Evolutionary conservation across 2,113 vertebrate species (phyloP), one percentile per base, ranked within the genome.

Genomic region (Meles meles): DNA sequence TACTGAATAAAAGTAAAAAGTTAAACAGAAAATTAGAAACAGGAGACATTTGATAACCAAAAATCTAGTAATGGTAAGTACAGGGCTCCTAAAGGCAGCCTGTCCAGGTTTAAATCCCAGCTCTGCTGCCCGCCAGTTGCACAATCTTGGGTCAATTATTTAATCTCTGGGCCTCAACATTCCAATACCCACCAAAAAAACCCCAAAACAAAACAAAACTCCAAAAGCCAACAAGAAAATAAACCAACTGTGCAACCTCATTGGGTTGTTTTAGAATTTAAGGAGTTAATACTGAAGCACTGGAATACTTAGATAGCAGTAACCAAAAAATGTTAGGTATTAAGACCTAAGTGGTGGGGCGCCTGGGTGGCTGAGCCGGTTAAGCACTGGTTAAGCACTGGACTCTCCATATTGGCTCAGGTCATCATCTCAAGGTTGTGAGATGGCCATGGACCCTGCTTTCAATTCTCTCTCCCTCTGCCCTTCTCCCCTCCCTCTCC

Each of bases 1-100:
- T 44, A 83, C 2, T 76, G n/a, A 84, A 90, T 20, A n/a, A 74
- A 71, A 74, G 47, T 23, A 88, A 47, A 88, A 94, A 83, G 81
- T 83, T 96, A 92, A 85, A 94, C 10, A 90, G 61, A 52, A 96
- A 96, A n/a, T 94, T 87, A 90, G 18, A 89, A 86, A 65, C 89
- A 88, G 52, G 29, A 72, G 31, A 72, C n/a, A 67, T 72, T 14
- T 37, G 13, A 37, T 90, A 77, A 52, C 57, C 49, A 83, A 96
- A 69, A 42, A 82, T 11, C 49, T 7, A 72, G 47, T 18, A 49
- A 8, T 47, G 29, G 34, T 55, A 86, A 71, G 63, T 77, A 91
- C 21, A 69, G 18, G 74, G 69, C 27, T 47, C 42, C 52, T 57
- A 57, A 15, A 79, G 61, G 11, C 27, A 84, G 34, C 21, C 63